Evolutionary conservation across 2,113 vertebrate species (phyloP).

Genomic region (Pelvicachromis taeniatus): DNA sequence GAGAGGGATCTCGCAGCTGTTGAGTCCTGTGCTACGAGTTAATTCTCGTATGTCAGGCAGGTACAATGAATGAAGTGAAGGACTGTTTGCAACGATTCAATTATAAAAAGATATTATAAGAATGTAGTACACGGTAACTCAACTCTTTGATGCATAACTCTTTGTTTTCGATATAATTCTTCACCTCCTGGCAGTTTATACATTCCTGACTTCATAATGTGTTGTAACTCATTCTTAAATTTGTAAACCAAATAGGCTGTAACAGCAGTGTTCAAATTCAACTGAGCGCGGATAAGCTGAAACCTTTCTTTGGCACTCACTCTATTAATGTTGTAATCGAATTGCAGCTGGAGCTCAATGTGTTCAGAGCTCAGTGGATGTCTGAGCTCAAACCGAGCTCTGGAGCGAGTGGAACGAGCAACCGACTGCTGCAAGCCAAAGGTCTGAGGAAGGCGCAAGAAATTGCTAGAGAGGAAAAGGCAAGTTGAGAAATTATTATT

Average conservation of each 20-base stretch:
- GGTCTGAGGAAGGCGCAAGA: conserved; percentile 85
- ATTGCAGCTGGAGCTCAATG: conserved; percentile 86
- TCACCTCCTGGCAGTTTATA: neutral
- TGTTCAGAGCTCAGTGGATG: conserved; percentile 96
- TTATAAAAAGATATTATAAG: neutral
- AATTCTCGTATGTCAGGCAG: neutral
- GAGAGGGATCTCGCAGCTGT: too few species aligned
- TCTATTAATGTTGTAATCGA: neutral
- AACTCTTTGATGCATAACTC: neutral
- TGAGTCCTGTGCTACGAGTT: too few species aligned
- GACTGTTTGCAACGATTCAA: neutral
- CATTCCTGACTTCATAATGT: neutral
- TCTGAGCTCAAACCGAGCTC: conserved; percentile 87
- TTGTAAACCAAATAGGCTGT: neutral
- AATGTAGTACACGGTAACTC: neutral
- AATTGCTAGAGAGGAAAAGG: conserved; percentile 86
- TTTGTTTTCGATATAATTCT: neutral
- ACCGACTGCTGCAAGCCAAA: conserved; percentile 63
- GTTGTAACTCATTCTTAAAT: neutral
- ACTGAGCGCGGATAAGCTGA: neutral
- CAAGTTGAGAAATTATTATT: conserved; percentile 41
- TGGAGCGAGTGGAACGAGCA: conserved; percentile 67
- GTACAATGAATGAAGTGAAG: neutral
- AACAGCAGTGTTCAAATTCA: neutral
- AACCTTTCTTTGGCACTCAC: neutral